phyloP scores from a whole-genome alignment of 1,140 invertebrate species.

The Mya arenaria region DNA sequence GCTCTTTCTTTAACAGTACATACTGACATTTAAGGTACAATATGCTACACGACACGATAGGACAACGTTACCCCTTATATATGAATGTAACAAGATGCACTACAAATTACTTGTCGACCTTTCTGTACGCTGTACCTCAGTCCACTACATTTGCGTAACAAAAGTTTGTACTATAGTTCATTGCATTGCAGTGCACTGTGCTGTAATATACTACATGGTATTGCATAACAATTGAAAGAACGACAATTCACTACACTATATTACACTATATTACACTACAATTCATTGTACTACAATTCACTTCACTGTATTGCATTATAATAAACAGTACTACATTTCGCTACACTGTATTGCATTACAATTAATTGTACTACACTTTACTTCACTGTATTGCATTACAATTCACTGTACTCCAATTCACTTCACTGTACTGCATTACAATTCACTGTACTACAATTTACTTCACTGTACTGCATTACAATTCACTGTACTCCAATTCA shows the following conservation, averaged over 20 bases:
- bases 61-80: no score
- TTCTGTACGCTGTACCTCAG: no score
- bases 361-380: neutral
- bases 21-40: no score
- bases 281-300: conserved; percentile 8
- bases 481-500: neutral
- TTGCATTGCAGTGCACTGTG: neutral
- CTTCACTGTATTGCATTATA: conserved; percentile 12
- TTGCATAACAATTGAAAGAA: neutral
- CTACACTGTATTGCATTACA: neutral
- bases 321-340: neutral
- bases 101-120: no score
- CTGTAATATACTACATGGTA: neutral
- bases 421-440: neutral
- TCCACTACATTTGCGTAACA: neutral
- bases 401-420: neutral
- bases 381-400: neutral
- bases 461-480: neutral
- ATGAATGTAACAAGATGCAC: no score
- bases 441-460: neutral
- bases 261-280: conserved; percentile 7
- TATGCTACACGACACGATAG: no score
- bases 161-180: neutral
- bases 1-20: no score
- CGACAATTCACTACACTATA: neutral